phyloP scores from a whole-genome alignment of 2,888 invertebrate genomes.

The Loripinus fragilis region DNA sequence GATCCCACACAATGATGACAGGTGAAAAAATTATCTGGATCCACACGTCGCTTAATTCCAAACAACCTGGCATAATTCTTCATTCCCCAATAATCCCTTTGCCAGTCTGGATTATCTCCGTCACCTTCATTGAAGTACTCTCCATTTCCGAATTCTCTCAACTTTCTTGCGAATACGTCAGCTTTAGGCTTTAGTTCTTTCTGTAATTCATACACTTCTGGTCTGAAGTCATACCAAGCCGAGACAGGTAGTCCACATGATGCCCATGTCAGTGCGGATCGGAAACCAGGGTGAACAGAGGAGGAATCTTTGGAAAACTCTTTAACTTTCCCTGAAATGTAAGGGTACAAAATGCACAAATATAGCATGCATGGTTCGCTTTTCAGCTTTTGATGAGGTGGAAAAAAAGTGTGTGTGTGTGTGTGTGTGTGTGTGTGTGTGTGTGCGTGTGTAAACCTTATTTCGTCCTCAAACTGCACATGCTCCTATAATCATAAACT shows the following conservation, averaged over 20 bases:
- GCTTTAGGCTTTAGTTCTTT: background rate
- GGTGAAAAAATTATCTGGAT: slow-evolving; percentile 67
- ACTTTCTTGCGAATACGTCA: slow-evolving; percentile 14
- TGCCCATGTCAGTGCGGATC: slow-evolving; percentile 40
- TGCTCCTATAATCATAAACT: too few relatives aligned
- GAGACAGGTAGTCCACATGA: slow-evolving; percentile 23
- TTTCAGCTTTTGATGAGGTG: too few relatives aligned
- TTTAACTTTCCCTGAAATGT: slow-evolving; percentile 35
- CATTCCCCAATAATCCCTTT: slow-evolving; percentile 66
- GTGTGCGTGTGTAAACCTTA: too few relatives aligned
- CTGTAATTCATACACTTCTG: background rate
- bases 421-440: too few relatives aligned
- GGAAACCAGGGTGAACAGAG: slow-evolving; percentile 57
- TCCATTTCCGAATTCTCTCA: slow-evolving; percentile 57
- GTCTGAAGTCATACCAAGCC: background rate
- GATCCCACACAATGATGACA: slow-evolving; percentile 72
- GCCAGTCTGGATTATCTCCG: slow-evolving; percentile 64
- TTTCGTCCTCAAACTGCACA: too few relatives aligned
- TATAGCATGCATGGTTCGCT: too few relatives aligned
- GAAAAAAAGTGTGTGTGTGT: too few relatives aligned
- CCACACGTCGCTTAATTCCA: slow-evolving; percentile 63
- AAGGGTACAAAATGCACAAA: too few relatives aligned
- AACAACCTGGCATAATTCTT: slow-evolving; percentile 63
- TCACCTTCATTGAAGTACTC: slow-evolving; percentile 68
- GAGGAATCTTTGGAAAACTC: slow-evolving; percentile 27